A percentile compares a stretch with the other conserved stretches of the same genome.
Conservation (phyloP, 2,888 invertebrate genomes). For the Coremacera marginata region DNA sequence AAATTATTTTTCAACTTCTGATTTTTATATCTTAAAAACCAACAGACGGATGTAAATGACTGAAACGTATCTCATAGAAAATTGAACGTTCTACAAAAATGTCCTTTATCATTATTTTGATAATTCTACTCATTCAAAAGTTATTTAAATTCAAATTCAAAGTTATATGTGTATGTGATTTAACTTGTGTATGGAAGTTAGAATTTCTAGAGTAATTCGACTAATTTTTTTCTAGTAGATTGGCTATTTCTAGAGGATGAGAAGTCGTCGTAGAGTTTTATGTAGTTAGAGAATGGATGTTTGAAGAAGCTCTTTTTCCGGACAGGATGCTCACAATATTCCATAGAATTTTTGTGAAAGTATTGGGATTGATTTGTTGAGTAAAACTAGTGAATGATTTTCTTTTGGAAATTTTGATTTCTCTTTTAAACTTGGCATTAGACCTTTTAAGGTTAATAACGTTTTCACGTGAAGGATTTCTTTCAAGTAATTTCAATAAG, state of each 20-base stretch:
- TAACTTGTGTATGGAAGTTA: neutral
- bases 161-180: neutral
- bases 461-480: neutral
- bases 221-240: neutral
- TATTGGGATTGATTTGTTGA: neutral
- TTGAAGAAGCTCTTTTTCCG: neutral
- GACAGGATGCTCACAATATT: conserved; percentile 11
- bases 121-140: too few species aligned
- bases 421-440: conserved; percentile 30
- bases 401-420: conserved; percentile 7
- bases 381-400: conserved; percentile 6
- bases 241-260: neutral
- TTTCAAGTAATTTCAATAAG: neutral
- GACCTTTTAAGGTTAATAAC: conserved; percentile 14
- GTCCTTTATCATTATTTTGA: too few species aligned
- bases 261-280: too few species aligned
- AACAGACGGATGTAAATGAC: too few species aligned
- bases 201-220: neutral
- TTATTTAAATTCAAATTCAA: too few species aligned
- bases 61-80: too few species aligned
- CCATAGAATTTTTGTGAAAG: neutral
- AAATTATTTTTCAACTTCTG: too few species aligned
- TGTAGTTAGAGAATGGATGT: neutral
- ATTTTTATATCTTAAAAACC: too few species aligned
- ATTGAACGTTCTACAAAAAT: too few species aligned